These are phyloP conservation scores for Pachyrhynchus sulphureomaculatus DNA, from an alignment of 1,140 invertebrate genomes.

Conservation along the genomic window DNA sequence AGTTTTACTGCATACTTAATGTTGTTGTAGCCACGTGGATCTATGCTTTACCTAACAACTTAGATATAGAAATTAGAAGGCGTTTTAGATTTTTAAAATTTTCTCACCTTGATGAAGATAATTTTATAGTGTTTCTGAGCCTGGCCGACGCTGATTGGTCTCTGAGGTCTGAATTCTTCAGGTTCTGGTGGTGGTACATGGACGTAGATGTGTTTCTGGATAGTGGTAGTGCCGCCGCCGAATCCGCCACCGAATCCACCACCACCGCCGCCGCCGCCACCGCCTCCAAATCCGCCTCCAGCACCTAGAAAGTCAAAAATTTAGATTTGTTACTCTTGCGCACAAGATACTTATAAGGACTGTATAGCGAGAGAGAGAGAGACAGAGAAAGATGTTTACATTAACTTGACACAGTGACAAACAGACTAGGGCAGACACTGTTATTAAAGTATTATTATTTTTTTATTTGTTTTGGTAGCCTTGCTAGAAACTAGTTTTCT, in stretches of 20 bases:
- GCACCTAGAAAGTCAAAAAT: slow-evolving; percentile 20
- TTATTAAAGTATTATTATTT: no score
- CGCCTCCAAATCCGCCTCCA: slow-evolving; percentile 35
- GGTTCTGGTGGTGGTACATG: slow-evolving; percentile 73
- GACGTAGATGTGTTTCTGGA: slow-evolving; percentile 84
- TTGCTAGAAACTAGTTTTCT: no score
- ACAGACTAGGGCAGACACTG: not conserved
- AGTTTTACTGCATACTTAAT: no score
- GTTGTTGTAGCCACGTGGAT: no score
- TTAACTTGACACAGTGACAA: not conserved
- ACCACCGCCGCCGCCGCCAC: slow-evolving; percentile 33
- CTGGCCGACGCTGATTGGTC: slow-evolving; percentile 58
- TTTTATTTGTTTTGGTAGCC: no score
- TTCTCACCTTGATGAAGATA: slow-evolving; percentile 74
- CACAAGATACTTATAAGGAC: no score
- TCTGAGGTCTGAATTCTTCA: slow-evolving; percentile 64
- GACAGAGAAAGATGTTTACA: not conserved
- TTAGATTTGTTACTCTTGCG: no score
- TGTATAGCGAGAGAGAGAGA: no score
- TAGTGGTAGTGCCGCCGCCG: slow-evolving; percentile 59
- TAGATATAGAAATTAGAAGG: no score
- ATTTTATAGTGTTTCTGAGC: slow-evolving; percentile 90
- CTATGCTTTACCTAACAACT: no score
- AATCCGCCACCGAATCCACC: slow-evolving; percentile 36
- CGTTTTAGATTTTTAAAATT: no score